phyloP scores from a whole-genome alignment of 2,888 invertebrate genomes.

The Clostera curtula region DNA sequence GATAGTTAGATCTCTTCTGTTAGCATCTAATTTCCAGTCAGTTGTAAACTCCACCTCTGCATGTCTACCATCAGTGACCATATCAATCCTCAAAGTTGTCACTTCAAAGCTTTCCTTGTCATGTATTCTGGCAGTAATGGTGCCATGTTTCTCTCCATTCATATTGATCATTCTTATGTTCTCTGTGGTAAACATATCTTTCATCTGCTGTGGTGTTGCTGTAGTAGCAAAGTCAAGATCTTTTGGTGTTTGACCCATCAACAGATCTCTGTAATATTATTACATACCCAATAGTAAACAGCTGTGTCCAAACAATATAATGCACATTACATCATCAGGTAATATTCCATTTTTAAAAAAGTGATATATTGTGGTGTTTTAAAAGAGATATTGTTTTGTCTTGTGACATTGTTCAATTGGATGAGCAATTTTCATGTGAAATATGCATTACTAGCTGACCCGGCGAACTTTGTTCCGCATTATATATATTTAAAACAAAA shows the following conservation, averaged over 20 bases:
- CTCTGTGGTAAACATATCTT: slow-evolving; percentile 90
- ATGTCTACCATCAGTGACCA: slow-evolving; percentile 93
- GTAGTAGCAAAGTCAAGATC: slow-evolving; percentile 99
- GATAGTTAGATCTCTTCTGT: slow-evolving; percentile 95
- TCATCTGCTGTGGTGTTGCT: slow-evolving; percentile 97
- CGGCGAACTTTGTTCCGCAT: no score
- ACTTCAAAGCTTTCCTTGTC: slow-evolving; percentile 96
- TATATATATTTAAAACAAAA: no score
- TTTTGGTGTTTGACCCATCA: slow-evolving; percentile 85
- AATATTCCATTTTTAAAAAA: not conserved
- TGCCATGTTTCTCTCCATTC: slow-evolving; percentile 95
- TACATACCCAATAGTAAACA: not conserved
- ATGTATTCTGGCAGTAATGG: slow-evolving; percentile 95
- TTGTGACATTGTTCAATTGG: no score
- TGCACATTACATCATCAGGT: not conserved
- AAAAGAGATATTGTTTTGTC: no score
- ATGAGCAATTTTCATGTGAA: no score
- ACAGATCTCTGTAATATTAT: slow-evolving; percentile 77
- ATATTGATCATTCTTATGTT: slow-evolving; percentile 92
- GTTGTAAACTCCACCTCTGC: slow-evolving; percentile 96
- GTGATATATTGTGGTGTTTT: no score
- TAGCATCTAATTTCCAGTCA: slow-evolving; percentile 95
- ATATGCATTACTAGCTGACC: no score
- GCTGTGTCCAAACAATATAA: not conserved
- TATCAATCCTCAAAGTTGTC: slow-evolving; percentile 95